Evolutionary conservation across 2,113 vertebrate species (phyloP).

Genomic region (Plecturocebus donacophilus): DNA sequence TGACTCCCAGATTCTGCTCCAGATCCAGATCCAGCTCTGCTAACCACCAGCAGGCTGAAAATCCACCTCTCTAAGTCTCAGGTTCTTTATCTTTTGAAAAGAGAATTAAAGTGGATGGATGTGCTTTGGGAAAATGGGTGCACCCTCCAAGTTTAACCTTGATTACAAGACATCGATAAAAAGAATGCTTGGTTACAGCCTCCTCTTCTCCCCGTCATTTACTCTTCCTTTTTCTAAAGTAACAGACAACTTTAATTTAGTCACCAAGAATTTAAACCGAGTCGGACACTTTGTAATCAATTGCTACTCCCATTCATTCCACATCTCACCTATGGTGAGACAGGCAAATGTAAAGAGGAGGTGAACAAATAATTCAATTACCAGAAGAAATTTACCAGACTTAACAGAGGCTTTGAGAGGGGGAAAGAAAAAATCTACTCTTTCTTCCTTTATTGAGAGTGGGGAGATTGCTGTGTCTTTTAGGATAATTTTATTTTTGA

Average conservation of each 20-base stretch:
- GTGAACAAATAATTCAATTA: background rate
- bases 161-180: background rate
- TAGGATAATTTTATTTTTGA: background rate
- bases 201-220: background rate
- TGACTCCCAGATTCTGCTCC: background rate
- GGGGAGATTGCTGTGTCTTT: background rate
- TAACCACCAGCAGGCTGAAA: background rate
- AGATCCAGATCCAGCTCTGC: background rate
- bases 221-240: slow-evolving; percentile 4
- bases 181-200: background rate
- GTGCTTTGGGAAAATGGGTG: background rate
- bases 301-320: background rate
- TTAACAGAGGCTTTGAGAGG: background rate
- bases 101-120: background rate
- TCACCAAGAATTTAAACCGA: background rate
- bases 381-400: background rate
- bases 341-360: background rate
- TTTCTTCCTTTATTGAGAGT: background rate
- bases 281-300: background rate
- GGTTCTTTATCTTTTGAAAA: slow-evolving; percentile 14
- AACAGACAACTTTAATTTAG: slow-evolving; percentile 1
- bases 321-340: background rate
- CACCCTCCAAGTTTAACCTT: background rate
- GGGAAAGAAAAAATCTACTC: background rate
- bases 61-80: background rate